phyloP scores from a whole-genome alignment of 2,888 invertebrate genomes.

The Lysandra coridon region DNA sequence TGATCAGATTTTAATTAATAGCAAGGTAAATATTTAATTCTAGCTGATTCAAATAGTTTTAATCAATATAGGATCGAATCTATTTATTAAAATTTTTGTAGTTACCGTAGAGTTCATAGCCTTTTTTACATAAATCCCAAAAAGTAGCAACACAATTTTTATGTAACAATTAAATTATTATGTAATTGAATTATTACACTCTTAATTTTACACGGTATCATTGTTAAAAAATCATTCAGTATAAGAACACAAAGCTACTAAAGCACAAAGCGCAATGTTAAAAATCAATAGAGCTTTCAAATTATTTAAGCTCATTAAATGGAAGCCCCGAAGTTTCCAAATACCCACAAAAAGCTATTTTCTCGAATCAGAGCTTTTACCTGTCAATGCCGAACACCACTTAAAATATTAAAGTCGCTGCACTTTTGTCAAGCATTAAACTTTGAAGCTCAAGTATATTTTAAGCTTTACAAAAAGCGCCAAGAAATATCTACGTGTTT shows the following conservation, averaged over 20 bases:
- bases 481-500: background rate
- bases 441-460: constrained; percentile 10
- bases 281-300: constrained; percentile 34
- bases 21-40: no score
- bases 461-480: constrained; percentile 18
- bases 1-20: no score
- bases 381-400: constrained; percentile 22
- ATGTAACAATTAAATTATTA: no score
- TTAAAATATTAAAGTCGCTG: constrained; percentile 28
- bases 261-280: constrained; percentile 2
- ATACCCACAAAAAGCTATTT: constrained; percentile 42
- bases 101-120: no score
- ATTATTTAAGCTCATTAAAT: constrained; percentile 51
- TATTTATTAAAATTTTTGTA: no score
- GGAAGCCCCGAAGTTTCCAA: constrained; percentile 38
- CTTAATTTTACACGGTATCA: background rate
- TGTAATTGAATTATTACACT: background rate
- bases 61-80: no score
- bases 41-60: no score
- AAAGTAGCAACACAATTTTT: no score
- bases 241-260: background rate
- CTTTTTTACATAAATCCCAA: no score
- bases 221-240: background rate
- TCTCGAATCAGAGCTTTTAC: constrained; percentile 33
- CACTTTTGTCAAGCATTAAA: constrained; percentile 23